Conservation (phyloP, 2,113 vertebrate species). For the Lota lota region DNA sequence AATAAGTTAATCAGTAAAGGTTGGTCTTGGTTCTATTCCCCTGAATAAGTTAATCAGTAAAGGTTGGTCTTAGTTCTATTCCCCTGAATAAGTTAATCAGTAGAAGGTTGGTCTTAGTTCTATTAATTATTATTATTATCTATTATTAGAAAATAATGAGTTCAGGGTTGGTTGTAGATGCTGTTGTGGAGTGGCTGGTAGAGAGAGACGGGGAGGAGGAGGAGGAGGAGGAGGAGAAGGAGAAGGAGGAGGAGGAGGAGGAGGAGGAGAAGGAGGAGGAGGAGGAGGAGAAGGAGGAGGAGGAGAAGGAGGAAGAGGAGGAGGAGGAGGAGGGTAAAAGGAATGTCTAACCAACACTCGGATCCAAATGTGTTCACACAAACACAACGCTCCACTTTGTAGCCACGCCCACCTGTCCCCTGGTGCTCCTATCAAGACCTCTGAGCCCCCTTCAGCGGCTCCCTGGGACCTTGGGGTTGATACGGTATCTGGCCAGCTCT, state of each 20-base stretch:
- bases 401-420: not conserved
- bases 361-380: too few species aligned
- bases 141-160: too few species aligned
- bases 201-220: not conserved
- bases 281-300: not conserved
- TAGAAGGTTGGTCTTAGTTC: too few species aligned
- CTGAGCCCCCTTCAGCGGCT: constrained; percentile 19
- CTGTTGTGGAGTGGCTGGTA: too few species aligned
- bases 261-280: not conserved
- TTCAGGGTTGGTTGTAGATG: too few species aligned
- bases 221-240: not conserved
- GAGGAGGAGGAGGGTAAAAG: not conserved
- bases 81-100: too few species aligned
- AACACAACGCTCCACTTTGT: too few species aligned
- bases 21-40: too few species aligned
- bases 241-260: not conserved
- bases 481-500: constrained; percentile 31
- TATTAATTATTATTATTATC: too few species aligned
- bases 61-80: too few species aligned
- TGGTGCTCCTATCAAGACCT: constrained; percentile 28
- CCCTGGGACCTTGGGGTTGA: constrained; percentile 31
- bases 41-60: too few species aligned
- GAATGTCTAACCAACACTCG: not conserved
- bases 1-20: too few species aligned
- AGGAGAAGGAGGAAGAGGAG: not conserved